A percentile compares a stretch with the other conserved stretches of the same genome.
Evolutionary conservation across 2,113 vertebrate genomes (phyloP).

Genomic region (Illadopsis cleaveri): DNA sequence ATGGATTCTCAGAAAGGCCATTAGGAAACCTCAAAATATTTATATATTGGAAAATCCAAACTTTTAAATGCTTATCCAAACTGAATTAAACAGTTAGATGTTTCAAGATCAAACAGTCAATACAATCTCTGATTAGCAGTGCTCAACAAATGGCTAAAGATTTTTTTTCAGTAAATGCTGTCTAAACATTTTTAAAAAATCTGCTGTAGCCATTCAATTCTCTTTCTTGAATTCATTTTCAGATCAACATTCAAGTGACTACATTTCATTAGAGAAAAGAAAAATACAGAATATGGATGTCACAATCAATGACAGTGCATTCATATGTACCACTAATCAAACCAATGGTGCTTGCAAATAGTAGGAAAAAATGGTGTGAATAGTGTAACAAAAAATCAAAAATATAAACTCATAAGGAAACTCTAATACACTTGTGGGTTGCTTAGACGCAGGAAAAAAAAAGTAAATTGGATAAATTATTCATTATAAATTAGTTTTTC

Average conservation of each 20-base stretch:
- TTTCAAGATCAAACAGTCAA: slow-evolving; percentile 6
- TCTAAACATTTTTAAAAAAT: neutral
- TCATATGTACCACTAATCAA: neutral
- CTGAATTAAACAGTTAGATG: neutral
- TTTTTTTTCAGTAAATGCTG: neutral
- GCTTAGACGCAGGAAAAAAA: neutral
- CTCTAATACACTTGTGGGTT: neutral
- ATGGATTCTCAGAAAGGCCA: neutral
- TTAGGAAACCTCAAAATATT: neutral
- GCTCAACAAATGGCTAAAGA: neutral
- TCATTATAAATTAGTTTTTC: neutral
- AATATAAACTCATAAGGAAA: neutral
- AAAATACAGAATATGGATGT: neutral
- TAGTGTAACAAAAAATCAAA: neutral
- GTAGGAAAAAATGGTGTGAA: neutral
- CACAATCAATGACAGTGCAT: neutral
- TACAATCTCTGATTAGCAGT: neutral
- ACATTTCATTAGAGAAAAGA: neutral
- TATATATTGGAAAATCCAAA: neutral
- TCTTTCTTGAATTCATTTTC: neutral
- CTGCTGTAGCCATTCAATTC: neutral
- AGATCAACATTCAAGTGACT: neutral
- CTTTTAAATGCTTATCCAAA: neutral
- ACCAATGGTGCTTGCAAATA: neutral
- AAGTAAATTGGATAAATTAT: neutral